Evolutionary conservation across 1,140 invertebrate species (phyloP).

Genomic region (Zaprionus camerounensis): DNA sequence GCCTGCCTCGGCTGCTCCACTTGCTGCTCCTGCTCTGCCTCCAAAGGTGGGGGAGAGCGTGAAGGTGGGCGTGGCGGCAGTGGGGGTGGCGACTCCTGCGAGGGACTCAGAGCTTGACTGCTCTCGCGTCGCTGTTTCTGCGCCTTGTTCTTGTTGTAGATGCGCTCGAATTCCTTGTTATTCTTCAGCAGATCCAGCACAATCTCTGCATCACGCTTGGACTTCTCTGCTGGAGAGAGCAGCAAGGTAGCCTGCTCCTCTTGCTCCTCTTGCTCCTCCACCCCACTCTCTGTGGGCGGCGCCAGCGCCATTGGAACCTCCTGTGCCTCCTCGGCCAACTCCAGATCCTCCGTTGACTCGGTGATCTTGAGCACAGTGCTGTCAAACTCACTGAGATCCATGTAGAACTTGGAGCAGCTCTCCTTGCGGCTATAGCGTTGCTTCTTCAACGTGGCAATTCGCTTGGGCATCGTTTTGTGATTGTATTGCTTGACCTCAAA

Average conservation of each 20-base stretch:
- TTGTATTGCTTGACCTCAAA: conserved; percentile 87
- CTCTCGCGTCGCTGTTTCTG: conserved; percentile 85
- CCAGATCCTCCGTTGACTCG: conserved; percentile 87
- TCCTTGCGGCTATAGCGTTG: conserved; percentile 86
- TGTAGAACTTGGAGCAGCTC: conserved; percentile 87
- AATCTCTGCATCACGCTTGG: conserved; percentile 85
- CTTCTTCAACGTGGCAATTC: conserved; percentile 88
- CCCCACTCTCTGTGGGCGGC: conserved; percentile 19
- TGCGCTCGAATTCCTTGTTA: conserved; percentile 92
- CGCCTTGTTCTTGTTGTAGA: conserved; percentile 88
- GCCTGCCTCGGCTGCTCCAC: conserved; percentile 6
- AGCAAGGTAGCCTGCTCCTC: conserved; percentile 40
- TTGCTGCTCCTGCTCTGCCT: conserved; percentile 48
- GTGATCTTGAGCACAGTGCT: conserved; percentile 87
- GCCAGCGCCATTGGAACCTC: too few relatives aligned
- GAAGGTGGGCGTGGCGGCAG: conserved; percentile 66
- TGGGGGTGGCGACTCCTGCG: conserved; percentile 31
- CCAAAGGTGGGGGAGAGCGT: conserved; percentile 74
- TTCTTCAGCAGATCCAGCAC: conserved; percentile 93
- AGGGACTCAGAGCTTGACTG: conserved; percentile 36
- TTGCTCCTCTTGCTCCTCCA: conserved; percentile 32
- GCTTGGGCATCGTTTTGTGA: conserved; percentile 88
- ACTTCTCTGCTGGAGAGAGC: conserved; percentile 56
- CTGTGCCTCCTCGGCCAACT: conserved; percentile 56
- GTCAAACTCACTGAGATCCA: conserved; percentile 85